Conservation (phyloP, 1,140 invertebrate species). For the Eupristina koningsbergeri region DNA sequence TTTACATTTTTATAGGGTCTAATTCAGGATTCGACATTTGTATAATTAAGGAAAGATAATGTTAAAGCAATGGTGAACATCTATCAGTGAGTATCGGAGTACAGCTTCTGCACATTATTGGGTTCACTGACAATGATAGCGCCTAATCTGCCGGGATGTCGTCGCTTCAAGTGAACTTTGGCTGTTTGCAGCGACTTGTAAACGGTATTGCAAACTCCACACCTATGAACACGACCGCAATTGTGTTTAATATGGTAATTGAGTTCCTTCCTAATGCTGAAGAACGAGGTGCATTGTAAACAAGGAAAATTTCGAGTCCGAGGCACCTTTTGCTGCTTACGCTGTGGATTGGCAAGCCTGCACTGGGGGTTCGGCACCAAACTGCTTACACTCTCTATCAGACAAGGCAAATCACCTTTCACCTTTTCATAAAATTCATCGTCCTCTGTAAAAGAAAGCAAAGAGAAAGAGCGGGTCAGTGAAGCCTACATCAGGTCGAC, state of each 20-base stretch:
- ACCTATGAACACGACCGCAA: constrained; percentile 62
- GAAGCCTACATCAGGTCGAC: not conserved
- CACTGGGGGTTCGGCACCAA: not conserved
- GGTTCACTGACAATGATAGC: constrained; percentile 34
- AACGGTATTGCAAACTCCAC: constrained; percentile 61
- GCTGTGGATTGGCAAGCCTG: not conserved
- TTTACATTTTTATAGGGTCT: too few relatives aligned
- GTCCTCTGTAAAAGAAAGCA: constrained; percentile 43
- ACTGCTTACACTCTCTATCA: constrained; percentile 12
- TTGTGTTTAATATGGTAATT: constrained; percentile 61
- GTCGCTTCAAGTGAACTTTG: constrained; percentile 61
- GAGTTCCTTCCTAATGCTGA: constrained; percentile 57
- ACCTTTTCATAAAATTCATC: not conserved
- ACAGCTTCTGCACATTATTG: not conserved
- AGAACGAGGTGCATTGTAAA: constrained; percentile 55
- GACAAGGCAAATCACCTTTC: constrained; percentile 1
- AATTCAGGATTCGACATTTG: not conserved
- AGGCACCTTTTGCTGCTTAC: not conserved
- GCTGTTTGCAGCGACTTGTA: constrained; percentile 62
- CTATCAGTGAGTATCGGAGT: not conserved
- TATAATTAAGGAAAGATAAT: not conserved
- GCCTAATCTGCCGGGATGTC: constrained; percentile 50
- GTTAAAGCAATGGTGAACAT: not conserved
- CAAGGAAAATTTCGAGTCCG: constrained; percentile 48
- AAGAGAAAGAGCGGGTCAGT: constrained; percentile 29